A percentile compares a stretch with the other conserved stretches of the same genome.
phyloP scores from a whole-genome alignment of 2,113 vertebrate species.

The Hippolais icterina region DNA sequence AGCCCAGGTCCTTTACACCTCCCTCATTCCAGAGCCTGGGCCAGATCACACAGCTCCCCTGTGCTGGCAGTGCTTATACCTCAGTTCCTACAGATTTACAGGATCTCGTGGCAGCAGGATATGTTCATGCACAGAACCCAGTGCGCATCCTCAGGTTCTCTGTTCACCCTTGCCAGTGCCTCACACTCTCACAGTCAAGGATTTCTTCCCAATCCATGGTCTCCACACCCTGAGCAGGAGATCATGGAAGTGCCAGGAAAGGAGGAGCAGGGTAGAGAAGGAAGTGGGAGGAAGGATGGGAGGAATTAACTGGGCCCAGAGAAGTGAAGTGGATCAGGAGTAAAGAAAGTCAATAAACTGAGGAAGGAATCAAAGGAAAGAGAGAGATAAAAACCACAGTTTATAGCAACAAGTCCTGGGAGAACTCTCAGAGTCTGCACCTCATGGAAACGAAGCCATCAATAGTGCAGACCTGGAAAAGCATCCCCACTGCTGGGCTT shows the following conservation, averaged over 20 bases:
- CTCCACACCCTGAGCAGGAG: neutral
- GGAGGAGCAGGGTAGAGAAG: neutral
- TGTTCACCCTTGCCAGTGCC: neutral
- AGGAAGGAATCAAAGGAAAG: neutral
- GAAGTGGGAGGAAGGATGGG: neutral
- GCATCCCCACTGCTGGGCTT: conserved; percentile 13
- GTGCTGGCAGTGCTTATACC: neutral
- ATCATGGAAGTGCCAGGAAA: neutral
- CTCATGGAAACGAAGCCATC: conserved; percentile 6
- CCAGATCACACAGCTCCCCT: neutral
- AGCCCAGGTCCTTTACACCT: neutral
- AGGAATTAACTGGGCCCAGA: neutral
- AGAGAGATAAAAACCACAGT: neutral
- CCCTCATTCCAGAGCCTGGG: neutral
- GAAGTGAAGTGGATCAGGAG: neutral
- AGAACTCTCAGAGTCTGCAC: neutral
- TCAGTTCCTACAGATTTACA: neutral
- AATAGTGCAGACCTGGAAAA: conserved; percentile 35
- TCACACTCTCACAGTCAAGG: no score
- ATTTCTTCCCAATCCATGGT: neutral
- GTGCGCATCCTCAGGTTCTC: neutral
- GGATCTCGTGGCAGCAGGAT: neutral
- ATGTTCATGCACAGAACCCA: neutral
- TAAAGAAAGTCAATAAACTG: neutral
- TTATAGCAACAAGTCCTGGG: conserved; percentile 10